Base-by-base conservation (phyloP, 2,797 vertebrate species). In the Amniataba percoides region DNA sequence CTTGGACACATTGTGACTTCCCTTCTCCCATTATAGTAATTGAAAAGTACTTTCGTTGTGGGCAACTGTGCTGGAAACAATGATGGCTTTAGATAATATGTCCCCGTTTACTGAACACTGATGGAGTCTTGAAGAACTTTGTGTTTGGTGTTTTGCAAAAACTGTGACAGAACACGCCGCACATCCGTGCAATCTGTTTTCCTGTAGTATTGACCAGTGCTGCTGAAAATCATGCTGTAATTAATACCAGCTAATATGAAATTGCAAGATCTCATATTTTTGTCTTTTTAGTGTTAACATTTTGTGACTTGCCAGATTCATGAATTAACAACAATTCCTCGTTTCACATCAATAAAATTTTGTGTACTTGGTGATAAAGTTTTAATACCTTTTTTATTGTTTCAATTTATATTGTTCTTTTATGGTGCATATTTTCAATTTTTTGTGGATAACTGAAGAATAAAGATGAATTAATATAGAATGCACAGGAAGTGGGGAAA, bases 1-100 rank as follows among this genome's bases (percentile, higher is more conserved):
- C 64, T 68, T 55, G 61, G 70, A 75, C 77, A 81, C 72, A 21
- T n/a, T 57, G 74, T 6, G 25, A 79, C 64, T 69, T 72, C 51
- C 53, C 31, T 43, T 74, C 77, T 82, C 55, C 60, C 43, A 71
- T 70, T 61, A 58, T 12, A 56, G 39, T 66, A 70, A 87, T 81
- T 80, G 59, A 78, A 71, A 46, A 73, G 23, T 56, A 51, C 64
- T 49, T 59, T 49, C 65, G 43, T 68, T 66, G 74, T 64, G 59
- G 43, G 53, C 12, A 75, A 27, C 6, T 72, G 18, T 16, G 5
- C 39, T 39, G 46, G 73, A 82, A 52, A 74, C 39, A 64, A 53
- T 31, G 18, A n/a, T 42, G 21, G 15, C 7, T 57, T 57, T 34
- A 18, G 25, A 60, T 51, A 40, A 71, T 25, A 19, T 27, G 46